Percentiles rank a stretch among this genome's conserved stretches.
Evolutionary conservation across 2,113 vertebrate genomes (phyloP).

Genomic region (Camarhynchus parvulus): DNA sequence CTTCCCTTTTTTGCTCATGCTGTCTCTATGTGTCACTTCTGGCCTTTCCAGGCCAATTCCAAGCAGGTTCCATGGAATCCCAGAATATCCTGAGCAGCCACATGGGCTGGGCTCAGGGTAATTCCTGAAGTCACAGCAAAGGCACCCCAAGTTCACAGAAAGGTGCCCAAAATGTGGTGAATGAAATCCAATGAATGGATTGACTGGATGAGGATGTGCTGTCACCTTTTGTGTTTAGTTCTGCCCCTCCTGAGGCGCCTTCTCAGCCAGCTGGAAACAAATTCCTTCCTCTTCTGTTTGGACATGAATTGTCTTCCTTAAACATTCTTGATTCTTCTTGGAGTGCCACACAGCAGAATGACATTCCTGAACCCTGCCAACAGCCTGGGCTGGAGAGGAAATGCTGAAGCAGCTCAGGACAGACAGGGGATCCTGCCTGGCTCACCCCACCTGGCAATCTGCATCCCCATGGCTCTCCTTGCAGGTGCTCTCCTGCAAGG

Average conservation of each 20-base stretch:
- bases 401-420: background rate
- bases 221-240: background rate
- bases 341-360: background rate
- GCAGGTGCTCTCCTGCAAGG: background rate
- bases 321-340: background rate
- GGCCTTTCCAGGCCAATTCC: background rate
- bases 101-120: background rate
- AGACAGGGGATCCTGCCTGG: background rate
- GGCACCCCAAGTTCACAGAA: background rate
- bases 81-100: background rate
- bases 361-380: background rate
- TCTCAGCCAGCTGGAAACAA: background rate
- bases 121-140: background rate
- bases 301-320: background rate
- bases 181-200: background rate
- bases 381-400: background rate
- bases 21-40: background rate
- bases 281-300: background rate
- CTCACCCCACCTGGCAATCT: background rate
- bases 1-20: fast-evolving
- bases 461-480: background rate
- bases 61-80: background rate
- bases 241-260: background rate
- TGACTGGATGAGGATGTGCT: background rate
- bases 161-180: background rate